Percentiles rank a stretch among this genome's conserved stretches.
These are phyloP conservation scores for Vesta saturnalis DNA, from an alignment of 2,888 invertebrate species.

Conservation along the genomic window DNA sequence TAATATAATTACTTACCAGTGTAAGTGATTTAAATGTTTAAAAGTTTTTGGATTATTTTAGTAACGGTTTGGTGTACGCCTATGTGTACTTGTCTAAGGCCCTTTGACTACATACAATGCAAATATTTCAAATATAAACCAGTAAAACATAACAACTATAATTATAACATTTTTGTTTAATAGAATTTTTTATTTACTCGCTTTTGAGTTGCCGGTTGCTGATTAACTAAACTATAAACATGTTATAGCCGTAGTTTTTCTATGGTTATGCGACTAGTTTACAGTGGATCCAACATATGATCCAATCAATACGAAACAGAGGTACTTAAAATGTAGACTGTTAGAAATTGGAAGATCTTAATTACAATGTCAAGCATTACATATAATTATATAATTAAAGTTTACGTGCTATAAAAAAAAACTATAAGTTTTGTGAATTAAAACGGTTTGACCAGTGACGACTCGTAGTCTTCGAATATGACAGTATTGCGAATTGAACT, in stretches of 20 bases:
- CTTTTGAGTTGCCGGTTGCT: not conserved
- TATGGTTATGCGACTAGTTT: not conserved
- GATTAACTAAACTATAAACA: not conserved
- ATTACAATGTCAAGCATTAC: no score
- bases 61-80: not conserved
- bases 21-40: not conserved
- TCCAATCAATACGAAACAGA: no score
- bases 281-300: not conserved
- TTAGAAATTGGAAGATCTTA: no score
- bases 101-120: no score
- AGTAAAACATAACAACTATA: not conserved
- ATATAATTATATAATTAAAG: no score
- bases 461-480: no score
- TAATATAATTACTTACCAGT: not conserved
- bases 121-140: no score
- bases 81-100: not conserved
- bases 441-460: no score
- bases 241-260: not conserved
- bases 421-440: no score
- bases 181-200: not conserved
- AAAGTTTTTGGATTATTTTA: not conserved
- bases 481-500: no score
- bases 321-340: no score
- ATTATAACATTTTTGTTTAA: not conserved
- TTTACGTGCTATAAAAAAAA: no score